These are phyloP conservation scores for Chloroclystis v-ata DNA, from an alignment of 2,888 invertebrate species.

Conservation along the genomic window DNA sequence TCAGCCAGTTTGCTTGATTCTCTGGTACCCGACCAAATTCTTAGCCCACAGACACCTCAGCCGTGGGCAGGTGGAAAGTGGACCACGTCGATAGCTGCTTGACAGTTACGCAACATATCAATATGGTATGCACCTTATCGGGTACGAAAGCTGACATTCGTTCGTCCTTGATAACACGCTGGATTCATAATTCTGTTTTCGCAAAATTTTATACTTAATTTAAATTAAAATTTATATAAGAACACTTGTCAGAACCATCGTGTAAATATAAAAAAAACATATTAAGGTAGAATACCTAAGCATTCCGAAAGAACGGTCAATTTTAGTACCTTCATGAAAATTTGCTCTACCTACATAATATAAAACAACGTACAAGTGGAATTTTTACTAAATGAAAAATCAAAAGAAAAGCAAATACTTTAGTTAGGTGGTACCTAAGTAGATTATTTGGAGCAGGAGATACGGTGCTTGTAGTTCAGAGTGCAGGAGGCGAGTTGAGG, in stretches of 20 bases:
- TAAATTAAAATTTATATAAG: no score
- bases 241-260: no score
- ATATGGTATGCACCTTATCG: conserved; percentile 61
- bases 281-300: no score
- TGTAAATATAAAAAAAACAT: no score
- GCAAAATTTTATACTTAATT: not conserved
- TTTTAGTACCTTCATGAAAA: no score
- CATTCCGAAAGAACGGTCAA: no score
- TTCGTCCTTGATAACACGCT: conserved; percentile 44
- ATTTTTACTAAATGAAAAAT: no score
- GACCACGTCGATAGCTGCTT: conserved; percentile 46
- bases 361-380: no score
- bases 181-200: conserved; percentile 22
- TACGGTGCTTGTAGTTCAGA: conserved; percentile 47
- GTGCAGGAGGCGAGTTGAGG: conserved; percentile 55
- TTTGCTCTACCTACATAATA: no score
- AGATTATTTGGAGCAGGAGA: conserved; percentile 39
- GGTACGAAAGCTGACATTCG: conserved; percentile 54
- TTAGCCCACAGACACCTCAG: conserved; percentile 55
- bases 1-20: conserved; percentile 44
- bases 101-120: conserved; percentile 60
- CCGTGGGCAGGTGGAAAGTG: conserved; percentile 74
- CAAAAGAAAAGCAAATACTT: no score
- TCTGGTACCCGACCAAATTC: conserved; percentile 59
- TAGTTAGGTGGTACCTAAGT: no score